Conservation (phyloP, 53 echinoderm and acorn worm genomes). For the Echinometra lucunter region DNA sequence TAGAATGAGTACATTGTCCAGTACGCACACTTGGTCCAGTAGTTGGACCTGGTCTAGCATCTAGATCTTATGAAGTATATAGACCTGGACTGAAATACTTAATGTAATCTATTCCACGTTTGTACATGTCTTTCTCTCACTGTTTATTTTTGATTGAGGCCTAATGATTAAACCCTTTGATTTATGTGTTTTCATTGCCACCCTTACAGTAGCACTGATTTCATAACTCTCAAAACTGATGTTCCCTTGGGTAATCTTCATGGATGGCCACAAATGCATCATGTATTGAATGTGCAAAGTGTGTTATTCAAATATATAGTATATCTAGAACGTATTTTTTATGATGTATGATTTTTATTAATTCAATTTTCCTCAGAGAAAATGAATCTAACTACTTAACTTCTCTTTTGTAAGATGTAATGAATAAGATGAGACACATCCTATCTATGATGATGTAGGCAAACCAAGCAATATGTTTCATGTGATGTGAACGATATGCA, state of each 20-base stretch:
- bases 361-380: constrained; percentile 11
- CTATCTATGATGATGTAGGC: not conserved
- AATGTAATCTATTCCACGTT: not conserved
- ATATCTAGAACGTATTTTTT: not conserved
- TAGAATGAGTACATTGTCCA: no score
- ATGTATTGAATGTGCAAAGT: not conserved
- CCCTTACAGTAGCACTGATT: not conserved
- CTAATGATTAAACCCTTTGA: not conserved
- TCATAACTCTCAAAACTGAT: not conserved
- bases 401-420: not conserved
- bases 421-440: not conserved
- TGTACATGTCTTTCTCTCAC: not conserved
- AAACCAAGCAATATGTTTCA: constrained; percentile 10
- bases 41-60: no score
- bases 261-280: not conserved
- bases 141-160: not conserved
- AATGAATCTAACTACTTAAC: constrained; percentile 1
- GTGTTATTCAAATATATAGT: constrained; percentile 26
- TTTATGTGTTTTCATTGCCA: not conserved
- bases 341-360: not conserved
- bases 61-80: not conserved
- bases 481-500: not conserved
- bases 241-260: not conserved
- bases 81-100: not conserved
- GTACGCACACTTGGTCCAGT: no score